Percentiles rank a stretch among this genome's conserved stretches.
phyloP scores from a whole-genome alignment of 2,113 vertebrate species.

The Okapia johnstoni region DNA sequence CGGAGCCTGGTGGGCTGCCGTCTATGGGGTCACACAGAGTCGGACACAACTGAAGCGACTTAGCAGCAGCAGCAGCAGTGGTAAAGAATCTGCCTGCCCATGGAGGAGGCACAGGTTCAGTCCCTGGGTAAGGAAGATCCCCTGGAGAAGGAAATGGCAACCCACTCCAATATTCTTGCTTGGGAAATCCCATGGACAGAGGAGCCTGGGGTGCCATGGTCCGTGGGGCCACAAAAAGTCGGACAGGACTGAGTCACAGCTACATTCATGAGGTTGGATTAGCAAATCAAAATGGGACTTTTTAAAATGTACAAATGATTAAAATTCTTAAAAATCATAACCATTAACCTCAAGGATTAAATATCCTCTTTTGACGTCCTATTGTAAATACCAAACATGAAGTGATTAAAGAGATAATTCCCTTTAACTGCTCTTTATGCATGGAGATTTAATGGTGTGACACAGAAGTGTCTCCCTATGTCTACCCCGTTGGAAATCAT shows the following conservation, averaged over 20 bases:
- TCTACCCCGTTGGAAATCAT: neutral
- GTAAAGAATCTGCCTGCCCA: neutral
- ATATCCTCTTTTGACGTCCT: neutral
- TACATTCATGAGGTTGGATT: neutral
- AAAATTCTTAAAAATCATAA: neutral
- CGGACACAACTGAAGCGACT: too few species aligned
- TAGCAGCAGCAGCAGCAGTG: too few species aligned
- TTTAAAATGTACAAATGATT: neutral
- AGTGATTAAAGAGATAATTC: neutral
- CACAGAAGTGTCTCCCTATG: neutral
- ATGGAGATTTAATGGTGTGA: neutral
- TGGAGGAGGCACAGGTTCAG: neutral
- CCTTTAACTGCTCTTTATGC: neutral
- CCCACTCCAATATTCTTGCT: neutral
- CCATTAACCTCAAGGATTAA: slow-evolving; percentile 29
- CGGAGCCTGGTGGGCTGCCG: too few species aligned
- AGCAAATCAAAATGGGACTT: neutral
- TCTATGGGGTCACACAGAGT: too few species aligned
- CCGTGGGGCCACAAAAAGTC: neutral
- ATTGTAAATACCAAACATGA: slow-evolving; percentile 20
- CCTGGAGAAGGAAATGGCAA: neutral
- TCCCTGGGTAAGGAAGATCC: neutral
- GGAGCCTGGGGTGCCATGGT: neutral
- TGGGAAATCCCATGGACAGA: neutral
- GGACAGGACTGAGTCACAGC: neutral